Base-by-base conservation (phyloP, 2,113 vertebrate genomes). In the Triplophysa tibetana region DNA sequence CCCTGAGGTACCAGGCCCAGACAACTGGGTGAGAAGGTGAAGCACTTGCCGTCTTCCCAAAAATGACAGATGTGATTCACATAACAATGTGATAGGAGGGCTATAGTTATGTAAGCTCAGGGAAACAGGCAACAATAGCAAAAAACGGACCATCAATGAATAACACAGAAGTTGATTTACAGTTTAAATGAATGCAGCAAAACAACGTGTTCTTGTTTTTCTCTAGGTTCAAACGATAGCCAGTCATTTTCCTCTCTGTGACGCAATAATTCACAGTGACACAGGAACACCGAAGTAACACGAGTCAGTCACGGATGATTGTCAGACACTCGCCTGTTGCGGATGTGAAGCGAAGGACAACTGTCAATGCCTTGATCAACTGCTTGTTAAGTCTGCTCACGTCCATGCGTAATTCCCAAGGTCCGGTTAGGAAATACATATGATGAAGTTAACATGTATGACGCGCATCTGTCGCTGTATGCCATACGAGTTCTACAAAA, bases 221-320 rank as follows among this genome's bases (percentile, higher is more conserved):
- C 19, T 43, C 19, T 58, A 19, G 26, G 43, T 64, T 50, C 41
- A 41, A 24, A 54, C 38, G 12, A 41, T 24, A 9, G 54, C 7
- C 33, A 73, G 54, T 61, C 70, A 1, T 2, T 24, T 61, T 24
- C 14, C 48, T 16, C 50, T 16, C 29, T 38, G 21, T 58, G 21
- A 54, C 29, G 10, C 56, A 38, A 78, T 72, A 84, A 86, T 84
- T 80, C 68, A 33, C 50, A 14, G 38, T 72, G 82, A 87, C 70
- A 29, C 68, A 75, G 78, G 84, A 90, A 84, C 68, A 76, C 84
- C 21, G 78, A 62, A 76, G 80, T 62, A 77, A 68, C 61, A 58
- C 11, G 23, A 23, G 85, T 88, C 85, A 19, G n/a, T 29, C 1
- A 50, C 19, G 72, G 76, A 86, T 79, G 85, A 89, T 85, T 82